Conservation (phyloP, 2,888 invertebrate species). For the Notocelia uddmanniana region DNA sequence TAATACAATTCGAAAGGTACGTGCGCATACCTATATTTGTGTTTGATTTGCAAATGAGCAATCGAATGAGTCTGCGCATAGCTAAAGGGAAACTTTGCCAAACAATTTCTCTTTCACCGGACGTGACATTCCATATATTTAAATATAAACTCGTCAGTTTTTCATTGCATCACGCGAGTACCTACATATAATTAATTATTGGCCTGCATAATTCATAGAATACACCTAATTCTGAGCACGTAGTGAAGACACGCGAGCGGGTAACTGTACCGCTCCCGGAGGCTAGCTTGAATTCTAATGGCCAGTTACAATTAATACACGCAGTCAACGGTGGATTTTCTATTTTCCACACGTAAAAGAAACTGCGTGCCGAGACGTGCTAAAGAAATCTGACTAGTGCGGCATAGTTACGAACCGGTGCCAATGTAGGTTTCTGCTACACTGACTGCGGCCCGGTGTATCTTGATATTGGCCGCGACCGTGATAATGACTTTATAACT, state of each 20-base stretch:
- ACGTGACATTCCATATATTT: conserved; percentile 56
- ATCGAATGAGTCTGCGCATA: conserved; percentile 49
- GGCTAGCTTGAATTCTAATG: conserved; percentile 81
- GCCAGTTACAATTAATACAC: conserved; percentile 80
- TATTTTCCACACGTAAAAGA: conserved; percentile 86
- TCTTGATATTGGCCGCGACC: conserved; percentile 14
- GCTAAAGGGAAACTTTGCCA: conserved; percentile 62
- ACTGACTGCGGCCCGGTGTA: not conserved
- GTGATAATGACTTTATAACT: conserved; percentile 28
- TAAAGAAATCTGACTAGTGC: conserved; percentile 76
- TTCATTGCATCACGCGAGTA: conserved; percentile 66
- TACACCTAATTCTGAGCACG: conserved; percentile 77
- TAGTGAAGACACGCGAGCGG: conserved; percentile 73
- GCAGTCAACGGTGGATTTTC: conserved; percentile 85
- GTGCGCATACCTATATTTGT: conserved; percentile 8
- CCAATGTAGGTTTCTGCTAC: conserved; percentile 29
- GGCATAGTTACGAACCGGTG: conserved; percentile 52
- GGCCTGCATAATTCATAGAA: conserved; percentile 58
- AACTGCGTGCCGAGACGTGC: conserved; percentile 75
- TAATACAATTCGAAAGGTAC: conserved; percentile 6
- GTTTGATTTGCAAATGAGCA: conserved; percentile 42
- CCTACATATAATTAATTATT: conserved; percentile 58
- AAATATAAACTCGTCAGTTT: conserved; percentile 59
- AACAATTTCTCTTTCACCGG: conserved; percentile 71
- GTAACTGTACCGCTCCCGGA: conserved; percentile 79